Base-by-base conservation (phyloP, 2,113 vertebrate species). In the Corythornis cristatus region DNA sequence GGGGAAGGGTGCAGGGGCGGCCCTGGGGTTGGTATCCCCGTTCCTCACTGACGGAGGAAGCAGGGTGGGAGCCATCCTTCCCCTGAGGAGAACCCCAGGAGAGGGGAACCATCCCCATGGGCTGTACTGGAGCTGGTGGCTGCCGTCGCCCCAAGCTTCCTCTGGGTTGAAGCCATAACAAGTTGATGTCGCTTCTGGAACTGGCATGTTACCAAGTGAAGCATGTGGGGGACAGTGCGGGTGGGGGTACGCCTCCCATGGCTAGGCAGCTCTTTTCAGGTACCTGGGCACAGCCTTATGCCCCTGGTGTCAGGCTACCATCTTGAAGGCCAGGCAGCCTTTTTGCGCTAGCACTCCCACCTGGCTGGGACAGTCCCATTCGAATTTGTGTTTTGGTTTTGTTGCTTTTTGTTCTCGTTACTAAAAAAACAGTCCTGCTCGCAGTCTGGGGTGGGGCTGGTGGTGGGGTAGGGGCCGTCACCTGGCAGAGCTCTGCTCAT, bases 1-100 rank as follows among this genome's bases (percentile, higher is more conserved):
- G 92, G 89, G 85, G 93, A 88, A 94, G 93, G 92, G 79, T 90
- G 84, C 68, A 5, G 40, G 56, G 91, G 83, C 51, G 4, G 91
- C 89, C 93, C 88, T 1, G 1, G 61, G 70, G 80, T 88, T 43
- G n/a, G 93, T 79, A 94, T 96, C 83, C 91, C 86, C 51, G 1
- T 73, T 85, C 40, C 15, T 0, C 9, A 75, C 64, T 43, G 65
- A 29, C 3, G 2, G 42, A 81, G 53, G 71, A 3, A 2, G n/a
- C 18, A 14, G 76, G 56, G 60, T 88, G 92, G 75, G 86, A 76
- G 75, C 56, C 73, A 58, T 77, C 51, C 68, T 68, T 12, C 26
- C n/a, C 19, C 7, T 0, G 1, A 31, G 45, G 43, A 64, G 60
- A 58, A 28, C 46, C 29, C 25, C 2, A 5, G 53, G 66, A 76